These are phyloP conservation scores for Myocastor coypus DNA, from an alignment of 2,113 vertebrate genomes.

Conservation along the genomic window DNA sequence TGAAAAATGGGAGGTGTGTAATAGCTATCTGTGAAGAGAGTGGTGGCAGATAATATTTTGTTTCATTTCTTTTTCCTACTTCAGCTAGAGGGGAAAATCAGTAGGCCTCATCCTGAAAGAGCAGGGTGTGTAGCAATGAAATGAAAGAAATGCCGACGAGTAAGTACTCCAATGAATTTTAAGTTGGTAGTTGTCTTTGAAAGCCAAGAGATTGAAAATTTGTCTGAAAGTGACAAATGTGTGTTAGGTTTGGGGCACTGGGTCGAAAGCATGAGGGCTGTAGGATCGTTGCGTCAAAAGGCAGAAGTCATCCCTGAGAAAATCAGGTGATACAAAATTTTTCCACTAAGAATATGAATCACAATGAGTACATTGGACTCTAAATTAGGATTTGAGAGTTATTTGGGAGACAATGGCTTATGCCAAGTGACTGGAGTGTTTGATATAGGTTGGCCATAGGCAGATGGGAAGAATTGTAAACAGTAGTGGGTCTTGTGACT, in stretches of 20 bases:
- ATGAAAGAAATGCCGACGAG: conserved; percentile 42
- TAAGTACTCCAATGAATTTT: neutral
- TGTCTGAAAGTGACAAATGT: conserved; percentile 22
- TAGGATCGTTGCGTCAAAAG: conserved; percentile 37
- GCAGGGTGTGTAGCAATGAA: conserved; percentile 48
- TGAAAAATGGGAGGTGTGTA: conserved; percentile 52
- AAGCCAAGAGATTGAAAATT: conserved; percentile 49
- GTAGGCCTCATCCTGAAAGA: conserved; percentile 61
- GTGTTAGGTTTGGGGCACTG: conserved; percentile 11
- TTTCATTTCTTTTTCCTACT: conserved; percentile 64
- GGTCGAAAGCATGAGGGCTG: conserved; percentile 3
- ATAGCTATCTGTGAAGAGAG: conserved; percentile 54
- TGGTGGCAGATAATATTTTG: conserved; percentile 54
- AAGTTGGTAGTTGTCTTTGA: conserved; percentile 64
- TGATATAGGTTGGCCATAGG: conserved; percentile 63
- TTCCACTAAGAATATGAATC: conserved; percentile 69
- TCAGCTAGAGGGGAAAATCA: neutral
- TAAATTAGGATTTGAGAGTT: conserved; percentile 64
- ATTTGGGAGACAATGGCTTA: conserved; percentile 47
- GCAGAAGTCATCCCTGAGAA: conserved; percentile 39
- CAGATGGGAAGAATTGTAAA: conserved; percentile 62
- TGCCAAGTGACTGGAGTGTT: conserved; percentile 66
- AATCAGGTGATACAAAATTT: conserved; percentile 62
- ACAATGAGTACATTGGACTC: conserved; percentile 52
- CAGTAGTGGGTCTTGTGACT: conserved; percentile 81